phyloP scores from a whole-genome alignment of 2,888 invertebrate genomes.

The Pammene fasciana region DNA sequence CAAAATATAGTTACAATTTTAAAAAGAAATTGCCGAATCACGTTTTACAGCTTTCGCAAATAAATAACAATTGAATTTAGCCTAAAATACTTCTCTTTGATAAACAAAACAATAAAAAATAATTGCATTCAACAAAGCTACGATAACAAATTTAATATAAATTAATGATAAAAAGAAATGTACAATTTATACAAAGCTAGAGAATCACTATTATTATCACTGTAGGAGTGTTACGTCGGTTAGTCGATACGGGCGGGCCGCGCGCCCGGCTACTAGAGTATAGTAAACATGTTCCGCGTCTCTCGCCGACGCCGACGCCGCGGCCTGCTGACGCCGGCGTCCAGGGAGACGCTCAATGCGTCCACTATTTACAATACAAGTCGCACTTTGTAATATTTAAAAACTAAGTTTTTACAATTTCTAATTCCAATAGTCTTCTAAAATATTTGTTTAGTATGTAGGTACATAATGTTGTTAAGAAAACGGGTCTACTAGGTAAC shows the following conservation, averaged over 20 bases:
- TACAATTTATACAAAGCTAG: conserved; percentile 81
- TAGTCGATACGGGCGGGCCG: conserved; percentile 49
- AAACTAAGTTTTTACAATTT: conserved; percentile 46
- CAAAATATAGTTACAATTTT: conserved; percentile 64
- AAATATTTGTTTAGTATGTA: conserved; percentile 39
- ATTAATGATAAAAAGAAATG: conserved; percentile 80
- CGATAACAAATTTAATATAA: conserved; percentile 83
- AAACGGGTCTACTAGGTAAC: conserved; percentile 71
- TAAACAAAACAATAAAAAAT: conserved; percentile 83
- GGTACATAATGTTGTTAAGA: conserved; percentile 50
- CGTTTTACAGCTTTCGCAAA: conserved; percentile 79
- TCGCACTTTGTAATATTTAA: conserved; percentile 44
- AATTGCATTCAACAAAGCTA: conserved; percentile 84
- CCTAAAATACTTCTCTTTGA: conserved; percentile 81
- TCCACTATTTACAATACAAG: conserved; percentile 57
- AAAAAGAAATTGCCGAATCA: conserved; percentile 74
- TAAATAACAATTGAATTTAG: conserved; percentile 83
- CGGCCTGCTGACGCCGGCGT: not conserved
- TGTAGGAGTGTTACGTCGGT: conserved; percentile 63
- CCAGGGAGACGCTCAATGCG: conserved; percentile 48
- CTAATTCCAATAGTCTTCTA: conserved; percentile 42
- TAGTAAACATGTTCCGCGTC: not conserved
- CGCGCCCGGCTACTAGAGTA: conserved; percentile 36
- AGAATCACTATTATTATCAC: conserved; percentile 79
- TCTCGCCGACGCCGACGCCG: not conserved